Evolutionary conservation across 2,113 vertebrate genomes (phyloP).

Genomic region (Zootoca vivipara): DNA sequence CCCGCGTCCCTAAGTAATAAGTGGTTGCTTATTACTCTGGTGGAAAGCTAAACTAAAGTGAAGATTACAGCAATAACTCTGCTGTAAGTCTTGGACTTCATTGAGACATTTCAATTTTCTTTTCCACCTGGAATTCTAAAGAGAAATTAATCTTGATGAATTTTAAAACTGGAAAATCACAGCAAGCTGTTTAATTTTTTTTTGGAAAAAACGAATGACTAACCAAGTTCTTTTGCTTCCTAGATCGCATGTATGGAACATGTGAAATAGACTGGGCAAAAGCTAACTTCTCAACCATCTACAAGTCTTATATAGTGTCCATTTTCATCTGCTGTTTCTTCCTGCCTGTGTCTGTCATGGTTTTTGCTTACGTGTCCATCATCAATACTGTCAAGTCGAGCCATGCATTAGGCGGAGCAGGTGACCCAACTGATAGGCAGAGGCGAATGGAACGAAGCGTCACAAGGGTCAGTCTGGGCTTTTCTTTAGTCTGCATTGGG

Average conservation of each 20-base stretch:
- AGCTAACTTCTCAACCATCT: conserved; percentile 87
- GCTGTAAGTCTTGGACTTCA: not conserved
- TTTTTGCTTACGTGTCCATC: conserved; percentile 83
- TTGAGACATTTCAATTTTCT: not conserved
- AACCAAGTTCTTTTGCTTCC: conserved; percentile 33
- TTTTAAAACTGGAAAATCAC: not conserved
- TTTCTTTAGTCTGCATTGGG: not conserved
- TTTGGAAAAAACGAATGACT: conserved; percentile 39
- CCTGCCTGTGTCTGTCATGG: conserved; percentile 80
- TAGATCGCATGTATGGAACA: conserved; percentile 85
- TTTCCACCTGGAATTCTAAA: not conserved
- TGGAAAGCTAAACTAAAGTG: not conserved
- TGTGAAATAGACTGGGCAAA: conserved; percentile 90
- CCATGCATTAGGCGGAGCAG: conserved; percentile 77
- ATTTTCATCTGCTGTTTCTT: conserved; percentile 87
- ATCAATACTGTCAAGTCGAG: conserved; percentile 86
- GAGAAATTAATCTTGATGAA: not conserved
- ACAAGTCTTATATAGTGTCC: conserved; percentile 86
- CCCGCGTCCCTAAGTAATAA: too few species aligned
- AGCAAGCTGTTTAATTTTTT: too few species aligned
- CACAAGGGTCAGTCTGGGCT: conserved; percentile 73
- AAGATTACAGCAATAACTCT: not conserved
- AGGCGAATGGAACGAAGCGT: conserved; percentile 81
- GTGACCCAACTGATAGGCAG: conserved; percentile 79
- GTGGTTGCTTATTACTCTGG: not conserved